phyloP scores from a whole-genome alignment of 2,888 invertebrate species.

The Tricholauxania praeusta region DNA sequence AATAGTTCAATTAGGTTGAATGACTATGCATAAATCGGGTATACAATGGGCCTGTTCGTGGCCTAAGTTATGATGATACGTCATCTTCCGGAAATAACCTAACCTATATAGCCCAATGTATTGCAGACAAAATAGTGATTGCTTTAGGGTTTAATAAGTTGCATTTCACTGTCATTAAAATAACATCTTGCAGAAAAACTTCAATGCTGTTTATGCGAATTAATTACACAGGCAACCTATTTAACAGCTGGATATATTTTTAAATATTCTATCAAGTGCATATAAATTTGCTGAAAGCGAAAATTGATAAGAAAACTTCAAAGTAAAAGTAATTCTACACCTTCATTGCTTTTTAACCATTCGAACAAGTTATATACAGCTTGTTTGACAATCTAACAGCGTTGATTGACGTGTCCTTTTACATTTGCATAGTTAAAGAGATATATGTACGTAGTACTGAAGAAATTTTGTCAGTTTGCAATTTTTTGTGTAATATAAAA shows the following conservation, averaged over 20 bases:
- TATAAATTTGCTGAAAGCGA: no score
- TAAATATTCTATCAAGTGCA: background rate
- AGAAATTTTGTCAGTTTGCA: background rate
- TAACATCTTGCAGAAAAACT: no score
- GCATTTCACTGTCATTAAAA: no score
- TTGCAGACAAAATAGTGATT: no score
- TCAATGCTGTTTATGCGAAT: background rate
- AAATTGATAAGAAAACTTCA: background rate
- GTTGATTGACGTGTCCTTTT: constrained; percentile 32
- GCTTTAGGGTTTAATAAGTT: no score
- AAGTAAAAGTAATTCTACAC: background rate
- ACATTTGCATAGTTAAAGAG: constrained; percentile 12
- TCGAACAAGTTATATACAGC: background rate
- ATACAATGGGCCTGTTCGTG: no score
- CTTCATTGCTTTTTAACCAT: constrained; percentile 1
- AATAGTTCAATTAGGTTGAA: no score
- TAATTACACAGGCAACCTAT: constrained; percentile 22
- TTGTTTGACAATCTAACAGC: constrained; percentile 25
- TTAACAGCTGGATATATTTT: constrained; percentile 34
- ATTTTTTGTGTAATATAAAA: constrained; percentile 17
- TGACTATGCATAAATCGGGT: no score
- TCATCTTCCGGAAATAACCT: no score
- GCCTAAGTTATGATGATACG: no score
- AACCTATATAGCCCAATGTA: no score
- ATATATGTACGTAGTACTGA: background rate